Evolutionary conservation across 2,888 invertebrate genomes (phyloP).

Genomic region (Sarcophaga carnaria): DNA sequence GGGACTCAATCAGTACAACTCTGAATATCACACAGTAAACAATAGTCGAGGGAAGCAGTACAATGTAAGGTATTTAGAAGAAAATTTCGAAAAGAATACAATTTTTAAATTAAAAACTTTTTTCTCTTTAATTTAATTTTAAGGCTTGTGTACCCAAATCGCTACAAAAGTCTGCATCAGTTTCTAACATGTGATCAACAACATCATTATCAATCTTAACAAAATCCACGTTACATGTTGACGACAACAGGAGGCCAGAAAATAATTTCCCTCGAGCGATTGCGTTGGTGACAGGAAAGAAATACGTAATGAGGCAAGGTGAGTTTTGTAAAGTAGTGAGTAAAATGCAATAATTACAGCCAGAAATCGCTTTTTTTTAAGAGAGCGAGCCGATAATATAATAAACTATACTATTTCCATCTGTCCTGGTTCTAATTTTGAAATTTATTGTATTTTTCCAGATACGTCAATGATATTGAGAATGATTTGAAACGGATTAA

Average conservation of each 20-base stretch:
- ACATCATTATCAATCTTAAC: background rate
- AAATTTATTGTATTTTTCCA: constrained; percentile 72
- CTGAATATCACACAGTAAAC: constrained; percentile 71
- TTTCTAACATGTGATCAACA: background rate
- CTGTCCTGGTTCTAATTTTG: constrained; percentile 65
- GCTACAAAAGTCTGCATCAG: too few relatives aligned
- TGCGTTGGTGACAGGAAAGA: constrained; percentile 87
- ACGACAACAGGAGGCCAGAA: constrained; percentile 46
- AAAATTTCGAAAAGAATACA: constrained; percentile 22
- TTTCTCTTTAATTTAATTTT: too few relatives aligned
- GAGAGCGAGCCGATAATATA: constrained; percentile 63
- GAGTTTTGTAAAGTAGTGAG: constrained; percentile 72
- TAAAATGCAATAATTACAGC: background rate
- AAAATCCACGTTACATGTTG: constrained; percentile 31
- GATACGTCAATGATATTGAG: too few relatives aligned
- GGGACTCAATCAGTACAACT: constrained; percentile 70
- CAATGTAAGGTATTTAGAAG: constrained; percentile 73
- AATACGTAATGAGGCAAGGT: constrained; percentile 84
- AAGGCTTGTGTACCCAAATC: too few relatives aligned
- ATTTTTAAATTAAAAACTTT: constrained; percentile 12
- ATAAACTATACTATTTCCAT: background rate
- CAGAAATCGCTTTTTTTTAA: background rate
- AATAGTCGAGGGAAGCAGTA: constrained; percentile 73
- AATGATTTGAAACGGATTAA: too few relatives aligned
- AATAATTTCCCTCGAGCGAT: constrained; percentile 1